Percentiles rank a stretch among this genome's conserved stretches.
Conservation (phyloP, 2,797 vertebrate genomes). For the Sebastes minor region DNA sequence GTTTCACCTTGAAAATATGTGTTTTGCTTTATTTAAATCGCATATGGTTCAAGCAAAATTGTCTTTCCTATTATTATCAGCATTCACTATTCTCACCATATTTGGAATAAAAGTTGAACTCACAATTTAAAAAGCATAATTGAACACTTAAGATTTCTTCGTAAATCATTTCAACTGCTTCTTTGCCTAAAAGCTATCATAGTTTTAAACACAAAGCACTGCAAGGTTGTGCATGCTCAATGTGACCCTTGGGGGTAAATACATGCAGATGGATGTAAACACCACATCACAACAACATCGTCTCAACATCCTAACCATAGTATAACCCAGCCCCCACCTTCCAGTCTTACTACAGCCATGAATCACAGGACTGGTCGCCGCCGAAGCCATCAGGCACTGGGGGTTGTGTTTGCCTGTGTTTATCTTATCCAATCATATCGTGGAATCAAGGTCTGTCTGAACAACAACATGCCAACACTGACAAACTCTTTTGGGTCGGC, state of each 20-base stretch:
- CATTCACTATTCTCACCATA: neutral
- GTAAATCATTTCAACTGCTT: neutral
- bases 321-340: conserved; percentile 19
- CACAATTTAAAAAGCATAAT: neutral
- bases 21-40: neutral
- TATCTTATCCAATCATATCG: neutral
- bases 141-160: neutral
- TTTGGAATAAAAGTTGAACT: neutral
- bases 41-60: neutral
- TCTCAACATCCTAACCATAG: conserved; percentile 4
- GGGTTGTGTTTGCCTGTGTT: neutral
- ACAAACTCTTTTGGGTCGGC: neutral
- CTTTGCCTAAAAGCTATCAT: neutral
- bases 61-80: neutral
- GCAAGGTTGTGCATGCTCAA: neutral
- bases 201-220: neutral
- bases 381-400: conserved; percentile 9
- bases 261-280: conserved; percentile 37
- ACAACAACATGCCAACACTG: conserved; percentile 4
- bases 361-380: conserved; percentile 44
- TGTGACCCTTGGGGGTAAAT: conserved; percentile 32
- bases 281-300: conserved; percentile 14
- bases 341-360: conserved; percentile 29
- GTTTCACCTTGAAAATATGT: conserved; percentile 44
- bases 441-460: neutral